These are phyloP conservation scores for Pachliopta kotzebuea DNA, from an alignment of 2,888 invertebrate genomes.

Conservation along the genomic window DNA sequence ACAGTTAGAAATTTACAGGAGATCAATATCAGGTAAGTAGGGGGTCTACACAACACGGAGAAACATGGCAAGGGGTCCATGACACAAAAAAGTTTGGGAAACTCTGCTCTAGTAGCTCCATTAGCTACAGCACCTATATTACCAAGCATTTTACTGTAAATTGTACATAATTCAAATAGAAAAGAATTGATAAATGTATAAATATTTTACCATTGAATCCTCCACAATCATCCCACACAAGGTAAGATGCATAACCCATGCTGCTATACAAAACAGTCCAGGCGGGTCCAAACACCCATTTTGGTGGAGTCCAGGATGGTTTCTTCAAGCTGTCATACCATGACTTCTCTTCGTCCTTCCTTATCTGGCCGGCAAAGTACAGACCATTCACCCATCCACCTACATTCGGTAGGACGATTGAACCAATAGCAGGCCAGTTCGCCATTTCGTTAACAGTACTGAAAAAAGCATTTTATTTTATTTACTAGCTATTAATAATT, in stretches of 20 bases:
- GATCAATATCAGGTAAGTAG: no score
- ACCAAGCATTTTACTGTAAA: no score
- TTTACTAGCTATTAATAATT: no score
- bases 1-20: no score
- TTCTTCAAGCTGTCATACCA: conserved; percentile 74
- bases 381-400: conserved; percentile 85
- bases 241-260: conserved; percentile 93
- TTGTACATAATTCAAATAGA: background rate
- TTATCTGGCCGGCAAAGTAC: conserved; percentile 83
- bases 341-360: conserved; percentile 54
- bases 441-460: conserved; percentile 47
- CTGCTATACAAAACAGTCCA: conserved; percentile 90
- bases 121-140: no score
- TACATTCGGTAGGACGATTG: conserved; percentile 74
- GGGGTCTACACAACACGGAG: no score
- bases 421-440: conserved; percentile 58
- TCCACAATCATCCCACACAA: conserved; percentile 89
- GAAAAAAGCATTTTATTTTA: background rate
- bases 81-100: no score
- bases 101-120: no score
- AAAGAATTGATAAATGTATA: background rate
- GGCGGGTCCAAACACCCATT: conserved; percentile 88
- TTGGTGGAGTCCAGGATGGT: conserved; percentile 89
- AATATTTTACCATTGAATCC: conserved; percentile 82
- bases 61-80: no score